Base-by-base conservation (phyloP, 2,797 vertebrate species). In the Muraenolepis orangiensis region DNA sequence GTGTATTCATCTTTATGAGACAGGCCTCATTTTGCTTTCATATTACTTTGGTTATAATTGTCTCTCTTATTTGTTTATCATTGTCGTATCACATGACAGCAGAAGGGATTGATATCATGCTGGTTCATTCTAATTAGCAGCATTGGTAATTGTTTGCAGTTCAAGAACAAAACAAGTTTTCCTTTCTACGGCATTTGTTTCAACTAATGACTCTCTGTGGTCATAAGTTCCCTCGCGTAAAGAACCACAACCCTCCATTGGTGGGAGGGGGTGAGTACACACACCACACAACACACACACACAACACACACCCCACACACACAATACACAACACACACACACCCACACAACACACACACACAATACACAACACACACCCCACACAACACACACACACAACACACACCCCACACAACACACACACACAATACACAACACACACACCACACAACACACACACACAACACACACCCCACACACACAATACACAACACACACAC, bases 101-200 rank as follows among this genome's bases (percentile, higher is more conserved):
- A 75, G 76, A 82, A 80, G 28, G 80, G 86, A 89, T 83, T 84
- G 86, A 86, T 83, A 83, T 57, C 12, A 67, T 74, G 66, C 85
- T 84, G 86, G 86, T 91, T 90, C 85, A 82, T 76, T 72, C 84
- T 83, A 83, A 88, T 90, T 85, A 83, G 66, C 74, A 74, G 70
- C 61, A 81, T 86, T 86, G 83, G 83, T 72, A 81, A 80, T 78
- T 77, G 83, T 67, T n/a, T 80, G 82, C 81, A 87, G 83, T 83
- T 86, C 82, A 82, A 80, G 75, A 86, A 88, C 87, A 84, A 87
- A 86, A 83, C 77, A 82, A 75, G 84, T 82, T 86, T 78, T 20
- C 34, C 28, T 29, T 66, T 66, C 10, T 30, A 69, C 28, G 28
- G 76, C 82, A 84, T 86, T 66, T 76, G 67, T 34, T 81, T 86